These are phyloP conservation scores for Brenthis hecate DNA, from an alignment of 2,888 invertebrate species.

Conservation along the genomic window DNA sequence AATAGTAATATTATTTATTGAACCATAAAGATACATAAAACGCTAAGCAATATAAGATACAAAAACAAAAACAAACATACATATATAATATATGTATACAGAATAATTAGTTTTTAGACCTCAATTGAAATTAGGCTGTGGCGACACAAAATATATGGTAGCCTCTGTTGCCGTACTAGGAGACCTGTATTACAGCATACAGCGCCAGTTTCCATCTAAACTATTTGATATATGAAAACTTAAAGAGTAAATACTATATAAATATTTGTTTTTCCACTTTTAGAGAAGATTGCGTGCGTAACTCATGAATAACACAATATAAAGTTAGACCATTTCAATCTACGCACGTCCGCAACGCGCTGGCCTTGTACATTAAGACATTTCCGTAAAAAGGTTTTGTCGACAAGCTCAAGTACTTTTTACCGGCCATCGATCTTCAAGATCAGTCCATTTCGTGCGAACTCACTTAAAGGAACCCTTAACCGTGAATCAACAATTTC, in stretches of 20 bases:
- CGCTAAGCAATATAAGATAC: no score
- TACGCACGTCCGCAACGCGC: constrained; percentile 24
- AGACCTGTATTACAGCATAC: no score
- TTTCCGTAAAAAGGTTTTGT: constrained; percentile 38
- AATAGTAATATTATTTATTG: no score
- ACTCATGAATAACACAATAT: constrained; percentile 12
- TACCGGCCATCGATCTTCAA: constrained; percentile 42
- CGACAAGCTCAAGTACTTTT: constrained; percentile 34
- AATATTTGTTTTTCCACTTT: background rate
- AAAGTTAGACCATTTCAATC: constrained; percentile 8
- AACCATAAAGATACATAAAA: no score
- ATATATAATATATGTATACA: no score
- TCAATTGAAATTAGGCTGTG: no score
- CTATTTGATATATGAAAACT: background rate
- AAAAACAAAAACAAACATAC: no score
- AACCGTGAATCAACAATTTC: constrained; percentile 38
- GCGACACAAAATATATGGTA: no score
- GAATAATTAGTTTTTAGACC: no score
- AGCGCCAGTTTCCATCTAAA: no score
- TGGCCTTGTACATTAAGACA: constrained; percentile 32
- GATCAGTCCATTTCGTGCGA: constrained; percentile 42
- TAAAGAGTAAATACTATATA: background rate
- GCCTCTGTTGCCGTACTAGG: no score
- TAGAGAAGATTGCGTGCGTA: constrained; percentile 1
- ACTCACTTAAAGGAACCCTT: constrained; percentile 35